These are phyloP conservation scores for Cheilosia soror DNA, from an alignment of 2,888 invertebrate genomes.

Conservation along the genomic window DNA sequence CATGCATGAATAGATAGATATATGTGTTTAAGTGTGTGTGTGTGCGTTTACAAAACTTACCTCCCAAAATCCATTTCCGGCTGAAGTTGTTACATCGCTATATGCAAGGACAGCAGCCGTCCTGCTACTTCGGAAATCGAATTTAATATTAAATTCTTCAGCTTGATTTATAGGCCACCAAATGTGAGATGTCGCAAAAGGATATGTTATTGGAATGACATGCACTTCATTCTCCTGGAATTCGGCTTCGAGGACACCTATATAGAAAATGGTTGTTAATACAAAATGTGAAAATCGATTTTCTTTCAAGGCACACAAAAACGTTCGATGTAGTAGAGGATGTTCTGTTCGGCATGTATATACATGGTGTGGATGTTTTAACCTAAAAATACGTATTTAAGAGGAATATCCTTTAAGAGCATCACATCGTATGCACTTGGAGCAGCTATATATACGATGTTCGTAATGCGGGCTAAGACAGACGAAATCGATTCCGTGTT, in stretches of 20 bases:
- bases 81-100: slow-evolving; percentile 90
- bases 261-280: slow-evolving; percentile 74
- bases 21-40: background rate
- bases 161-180: slow-evolving; percentile 93
- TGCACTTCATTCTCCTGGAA: slow-evolving; percentile 93
- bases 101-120: slow-evolving; percentile 93
- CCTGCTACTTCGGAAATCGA: slow-evolving; percentile 94
- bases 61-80: slow-evolving; percentile 94
- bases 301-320: slow-evolving; percentile 14
- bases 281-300: slow-evolving; percentile 37
- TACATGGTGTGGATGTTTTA: slow-evolving; percentile 2
- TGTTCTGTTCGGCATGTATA: background rate
- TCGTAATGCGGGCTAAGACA: background rate
- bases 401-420: slow-evolving; percentile 14
- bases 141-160: slow-evolving; percentile 90
- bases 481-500: slow-evolving; percentile 21
- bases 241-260: slow-evolving; percentile 91
- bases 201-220: slow-evolving; percentile 95
- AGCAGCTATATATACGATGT: background rate
- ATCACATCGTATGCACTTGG: slow-evolving; percentile 15
- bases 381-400: slow-evolving; percentile 26
- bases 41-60: slow-evolving; percentile 83
- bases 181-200: slow-evolving; percentile 94
- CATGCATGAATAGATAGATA: slow-evolving; percentile 17
- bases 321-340: background rate